A percentile compares a stretch with the other conserved stretches of the same genome.
Evolutionary conservation across 2,888 invertebrate genomes (phyloP).

Genomic region (Tribolium freemani): DNA sequence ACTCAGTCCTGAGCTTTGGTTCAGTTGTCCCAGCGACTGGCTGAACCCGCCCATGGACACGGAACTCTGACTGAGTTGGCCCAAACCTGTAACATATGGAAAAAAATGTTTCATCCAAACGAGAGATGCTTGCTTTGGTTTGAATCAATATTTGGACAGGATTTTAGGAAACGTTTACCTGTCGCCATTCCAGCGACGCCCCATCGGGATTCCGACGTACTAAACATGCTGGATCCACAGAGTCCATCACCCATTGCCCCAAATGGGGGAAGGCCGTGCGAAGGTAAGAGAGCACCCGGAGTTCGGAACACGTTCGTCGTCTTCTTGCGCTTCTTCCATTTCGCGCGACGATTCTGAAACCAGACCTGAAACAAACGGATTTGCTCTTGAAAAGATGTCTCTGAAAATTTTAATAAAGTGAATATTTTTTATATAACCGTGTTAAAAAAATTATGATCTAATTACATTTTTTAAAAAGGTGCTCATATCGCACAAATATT

Average conservation of each 20-base stretch:
- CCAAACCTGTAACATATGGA: constrained; percentile 72
- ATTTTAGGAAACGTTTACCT: constrained; percentile 68
- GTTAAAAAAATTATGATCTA: too few relatives aligned
- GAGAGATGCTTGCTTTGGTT: constrained; percentile 4
- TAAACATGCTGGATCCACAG: constrained; percentile 83
- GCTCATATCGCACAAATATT: too few relatives aligned
- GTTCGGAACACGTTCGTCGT: constrained; percentile 95
- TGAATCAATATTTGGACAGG: constrained; percentile 19
- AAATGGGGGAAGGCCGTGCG: constrained; percentile 94
- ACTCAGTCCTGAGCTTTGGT: constrained; percentile 83
- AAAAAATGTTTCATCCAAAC: constrained; percentile 19
- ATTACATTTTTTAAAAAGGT: too few relatives aligned
- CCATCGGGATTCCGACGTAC: constrained; percentile 85
- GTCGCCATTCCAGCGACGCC: constrained; percentile 85
- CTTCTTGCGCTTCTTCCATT: constrained; percentile 99
- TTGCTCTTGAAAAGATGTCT: too few relatives aligned
- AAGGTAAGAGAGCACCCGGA: constrained; percentile 89
- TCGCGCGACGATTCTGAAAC: constrained; percentile 98
- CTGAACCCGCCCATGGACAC: constrained; percentile 86
- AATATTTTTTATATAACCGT: too few relatives aligned
- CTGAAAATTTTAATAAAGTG: too few relatives aligned
- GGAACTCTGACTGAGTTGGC: constrained; percentile 81
- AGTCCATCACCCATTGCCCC: constrained; percentile 90
- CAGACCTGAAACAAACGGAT: constrained; percentile 81
- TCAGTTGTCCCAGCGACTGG: constrained; percentile 81